Evolutionary conservation across 2,113 vertebrate species (phyloP), one percentile per base, ranked within the genome.

Genomic region (Ciconia stormi): DNA sequence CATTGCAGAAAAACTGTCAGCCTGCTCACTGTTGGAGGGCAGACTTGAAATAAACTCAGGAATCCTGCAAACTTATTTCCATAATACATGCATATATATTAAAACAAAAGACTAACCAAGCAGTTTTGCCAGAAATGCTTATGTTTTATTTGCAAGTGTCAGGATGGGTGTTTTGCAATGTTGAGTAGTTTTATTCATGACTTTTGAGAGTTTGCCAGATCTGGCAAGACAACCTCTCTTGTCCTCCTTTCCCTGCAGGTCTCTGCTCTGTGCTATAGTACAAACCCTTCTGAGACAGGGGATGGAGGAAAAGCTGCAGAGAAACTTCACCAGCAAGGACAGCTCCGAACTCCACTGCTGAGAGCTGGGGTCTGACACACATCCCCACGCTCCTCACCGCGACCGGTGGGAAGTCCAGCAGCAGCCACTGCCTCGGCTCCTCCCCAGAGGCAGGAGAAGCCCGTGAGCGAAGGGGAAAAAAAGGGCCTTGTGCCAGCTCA

Each of bases 301-400:
- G n/a, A 29, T 2, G 29, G 47, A 81, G 17, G 38, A 32, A 42
- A 67, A 77, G 34, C 22, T 38, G 36, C 22, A 16, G 47, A 61
- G 58, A 55, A 50, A 55, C 36, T 34, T 46, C 47, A 67, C 36
- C 32, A 46, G 67, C 20, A 32, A 71, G 63, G 73, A 21, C 11
- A 1, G 2, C 65, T 78, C 61, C 1, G 1, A 30, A 61, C 13
- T 2, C 29, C 11, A 4, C 10, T 11, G 53, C 53, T 27, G 40
- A 56, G 58, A 34, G 32, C 40, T 36, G 50, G 30, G 27, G 13
- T 62, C 27, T 23, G 49, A 27, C 46, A 9, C 50, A 12, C 0
- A 2, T 11, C 47, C 71, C 40, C 30, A 23, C 1, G 1, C 15
- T 36, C 65, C 47, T 6, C 65, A 21, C 27, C 27, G 6, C 0